Evolutionary conservation across 2,888 invertebrate species (phyloP).

Genomic region (Drosophila macrospina): DNA sequence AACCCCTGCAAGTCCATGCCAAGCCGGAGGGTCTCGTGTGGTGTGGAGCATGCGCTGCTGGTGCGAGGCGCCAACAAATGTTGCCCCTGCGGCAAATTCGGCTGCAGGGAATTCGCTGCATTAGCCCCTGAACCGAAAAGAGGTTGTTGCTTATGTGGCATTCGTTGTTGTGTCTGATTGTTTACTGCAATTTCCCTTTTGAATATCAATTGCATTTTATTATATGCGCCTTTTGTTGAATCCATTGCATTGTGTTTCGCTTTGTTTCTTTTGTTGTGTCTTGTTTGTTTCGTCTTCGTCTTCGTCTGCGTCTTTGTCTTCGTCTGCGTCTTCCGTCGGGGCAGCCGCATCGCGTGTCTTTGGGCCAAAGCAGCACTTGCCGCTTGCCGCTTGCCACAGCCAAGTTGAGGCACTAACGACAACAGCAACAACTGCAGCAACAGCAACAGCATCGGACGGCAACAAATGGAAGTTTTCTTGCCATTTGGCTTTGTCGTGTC

Average conservation of each 20-base stretch:
- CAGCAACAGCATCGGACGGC: conserved; percentile 19
- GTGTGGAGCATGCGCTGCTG: conserved; percentile 69
- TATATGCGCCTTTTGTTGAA: conserved; percentile 57
- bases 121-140: not conserved
- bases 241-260: not conserved
- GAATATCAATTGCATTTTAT: conserved; percentile 80
- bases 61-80: conserved; percentile 2
- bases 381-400: conserved; percentile 56
- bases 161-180: conserved; percentile 40
- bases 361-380: conserved; percentile 54
- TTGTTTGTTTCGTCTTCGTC: conserved; percentile 34
- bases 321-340: conserved; percentile 11
- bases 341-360: conserved; percentile 62
- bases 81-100: conserved; percentile 55
- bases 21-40: conserved; percentile 1
- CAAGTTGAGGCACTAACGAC: conserved; percentile 28
- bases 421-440: conserved; percentile 19
- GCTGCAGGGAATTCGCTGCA: conserved; percentile 53
- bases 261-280: conserved; percentile 3
- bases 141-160: conserved; percentile 4
- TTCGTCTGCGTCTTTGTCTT: too few species aligned
- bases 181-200: conserved; percentile 75
- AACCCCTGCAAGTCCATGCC: conserved; percentile 4
- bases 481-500: conserved; percentile 66
- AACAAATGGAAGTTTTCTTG: conserved; percentile 47